Percentiles rank a stretch among this genome's conserved stretches.
Evolutionary conservation across 23 tunicate genomes (phyloP).

Genomic region (Trididemnum clinides): DNA sequence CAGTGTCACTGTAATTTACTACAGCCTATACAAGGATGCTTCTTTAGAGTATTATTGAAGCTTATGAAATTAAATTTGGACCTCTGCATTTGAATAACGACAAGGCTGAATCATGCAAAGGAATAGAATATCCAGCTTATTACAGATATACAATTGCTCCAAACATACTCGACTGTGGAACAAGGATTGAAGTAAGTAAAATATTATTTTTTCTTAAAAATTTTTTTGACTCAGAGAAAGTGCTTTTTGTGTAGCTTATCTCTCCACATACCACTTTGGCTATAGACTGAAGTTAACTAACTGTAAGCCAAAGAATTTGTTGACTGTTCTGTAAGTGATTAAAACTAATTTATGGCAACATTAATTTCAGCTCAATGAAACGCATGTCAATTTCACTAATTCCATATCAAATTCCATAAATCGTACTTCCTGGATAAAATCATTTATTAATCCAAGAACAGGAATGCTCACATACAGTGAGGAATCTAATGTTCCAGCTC

Average conservation of each 20-base stretch:
- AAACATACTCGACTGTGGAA: constrained; percentile 62
- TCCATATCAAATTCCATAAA: constrained; percentile 53
- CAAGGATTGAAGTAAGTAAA: constrained; percentile 57
- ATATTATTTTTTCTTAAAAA: too few relatives aligned
- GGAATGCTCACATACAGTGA: constrained; percentile 39
- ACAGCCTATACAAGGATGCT: too few relatives aligned
- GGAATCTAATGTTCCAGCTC: not conserved
- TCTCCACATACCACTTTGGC: too few relatives aligned
- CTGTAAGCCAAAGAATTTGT: too few relatives aligned
- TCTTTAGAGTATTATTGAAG: constrained; percentile 65
- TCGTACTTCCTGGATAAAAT: constrained; percentile 28
- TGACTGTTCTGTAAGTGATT: too few relatives aligned
- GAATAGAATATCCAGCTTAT: constrained; percentile 53
- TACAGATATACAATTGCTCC: constrained; percentile 87
- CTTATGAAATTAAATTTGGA: constrained; percentile 80
- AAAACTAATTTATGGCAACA: not conserved
- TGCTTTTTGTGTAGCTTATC: too few relatives aligned
- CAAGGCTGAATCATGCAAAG: constrained; percentile 49
- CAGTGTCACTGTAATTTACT: too few relatives aligned
- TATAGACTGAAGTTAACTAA: too few relatives aligned
- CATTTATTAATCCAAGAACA: constrained; percentile 20
- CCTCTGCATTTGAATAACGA: constrained; percentile 70
- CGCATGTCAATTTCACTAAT: constrained; percentile 85
- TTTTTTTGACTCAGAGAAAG: too few relatives aligned
- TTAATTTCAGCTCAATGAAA: constrained; percentile 71